These are phyloP conservation scores for Moxostoma hubbsi DNA, from an alignment of 2,797 vertebrate species.

Conservation along the genomic window DNA sequence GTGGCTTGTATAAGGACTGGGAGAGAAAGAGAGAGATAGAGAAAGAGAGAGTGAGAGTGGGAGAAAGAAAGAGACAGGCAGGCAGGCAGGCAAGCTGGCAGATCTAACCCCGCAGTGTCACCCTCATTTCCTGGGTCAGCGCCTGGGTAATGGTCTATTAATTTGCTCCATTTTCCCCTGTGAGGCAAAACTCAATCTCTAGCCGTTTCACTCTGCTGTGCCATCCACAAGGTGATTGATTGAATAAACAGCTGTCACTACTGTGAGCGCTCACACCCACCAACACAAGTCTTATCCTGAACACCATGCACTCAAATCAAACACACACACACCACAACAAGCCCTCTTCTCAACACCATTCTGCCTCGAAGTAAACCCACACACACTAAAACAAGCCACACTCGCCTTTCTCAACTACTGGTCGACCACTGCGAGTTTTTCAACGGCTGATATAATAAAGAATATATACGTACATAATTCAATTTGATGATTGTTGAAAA, in stretches of 20 bases:
- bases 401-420: constrained; percentile 1
- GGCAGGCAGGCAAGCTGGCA: constrained; percentile 58
- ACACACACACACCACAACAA: constrained; percentile 47
- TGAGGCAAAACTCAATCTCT: constrained; percentile 95
- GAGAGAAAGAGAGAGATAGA: constrained; percentile 32
- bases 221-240: constrained; percentile 93
- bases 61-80: constrained; percentile 31
- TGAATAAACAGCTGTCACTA: constrained; percentile 92
- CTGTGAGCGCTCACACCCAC: constrained; percentile 71
- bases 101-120: constrained; percentile 76
- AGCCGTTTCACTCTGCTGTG: constrained; percentile 76
- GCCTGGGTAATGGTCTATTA: constrained; percentile 99
- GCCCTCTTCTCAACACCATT: constrained; percentile 13
- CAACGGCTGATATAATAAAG: too few relatives aligned
- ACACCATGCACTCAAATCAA: constrained; percentile 50
- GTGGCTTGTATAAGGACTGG: constrained; percentile 38
- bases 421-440: not conserved
- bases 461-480: too few relatives aligned
- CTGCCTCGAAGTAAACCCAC: constrained; percentile 40
- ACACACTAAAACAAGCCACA: constrained; percentile 37
- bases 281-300: constrained; percentile 66
- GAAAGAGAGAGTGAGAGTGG: constrained; percentile 27
- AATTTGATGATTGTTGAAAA: too few relatives aligned
- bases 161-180: constrained; percentile 95
- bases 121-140: constrained; percentile 93